A percentile compares a stretch with the other conserved stretches of the same genome.
phyloP scores from a whole-genome alignment of 2,888 invertebrate genomes.

The Dryococelus australis region DNA sequence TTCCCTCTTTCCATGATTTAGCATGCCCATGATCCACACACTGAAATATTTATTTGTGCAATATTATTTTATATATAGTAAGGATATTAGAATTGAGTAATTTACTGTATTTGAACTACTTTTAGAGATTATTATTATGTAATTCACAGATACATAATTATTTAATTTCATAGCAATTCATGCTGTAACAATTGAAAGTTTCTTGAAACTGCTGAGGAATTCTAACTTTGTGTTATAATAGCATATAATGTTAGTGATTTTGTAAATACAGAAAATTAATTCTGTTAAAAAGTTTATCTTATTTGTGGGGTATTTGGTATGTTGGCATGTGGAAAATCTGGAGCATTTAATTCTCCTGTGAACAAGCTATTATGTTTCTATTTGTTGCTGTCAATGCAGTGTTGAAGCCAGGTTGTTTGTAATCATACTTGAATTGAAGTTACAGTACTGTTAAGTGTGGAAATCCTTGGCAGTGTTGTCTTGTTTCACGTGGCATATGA shows the following conservation, averaged over 20 bases:
- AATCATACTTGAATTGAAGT: too few species aligned
- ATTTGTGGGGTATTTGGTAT: background rate
- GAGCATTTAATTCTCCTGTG: too few species aligned
- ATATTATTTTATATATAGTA: background rate
- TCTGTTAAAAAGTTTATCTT: background rate
- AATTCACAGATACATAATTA: background rate
- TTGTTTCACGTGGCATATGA: background rate
- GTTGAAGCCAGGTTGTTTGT: too few species aligned
- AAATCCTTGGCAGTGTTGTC: background rate
- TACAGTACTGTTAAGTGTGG: background rate
- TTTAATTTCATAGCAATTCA: background rate
- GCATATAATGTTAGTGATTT: background rate
- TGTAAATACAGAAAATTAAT: background rate
- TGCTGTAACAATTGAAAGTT: background rate
- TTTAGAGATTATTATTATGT: background rate
- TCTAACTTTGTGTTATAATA: background rate
- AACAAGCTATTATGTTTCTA: background rate
- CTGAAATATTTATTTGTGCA: conserved; percentile 16
- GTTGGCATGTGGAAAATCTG: too few species aligned
- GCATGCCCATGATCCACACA: background rate
- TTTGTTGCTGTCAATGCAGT: too few species aligned
- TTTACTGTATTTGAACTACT: background rate
- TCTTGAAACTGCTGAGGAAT: background rate
- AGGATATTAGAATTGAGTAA: background rate
- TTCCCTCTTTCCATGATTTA: background rate